Conservation (phyloP, 64 coral and sea anemone species). For the Trachythela sp. region DNA sequence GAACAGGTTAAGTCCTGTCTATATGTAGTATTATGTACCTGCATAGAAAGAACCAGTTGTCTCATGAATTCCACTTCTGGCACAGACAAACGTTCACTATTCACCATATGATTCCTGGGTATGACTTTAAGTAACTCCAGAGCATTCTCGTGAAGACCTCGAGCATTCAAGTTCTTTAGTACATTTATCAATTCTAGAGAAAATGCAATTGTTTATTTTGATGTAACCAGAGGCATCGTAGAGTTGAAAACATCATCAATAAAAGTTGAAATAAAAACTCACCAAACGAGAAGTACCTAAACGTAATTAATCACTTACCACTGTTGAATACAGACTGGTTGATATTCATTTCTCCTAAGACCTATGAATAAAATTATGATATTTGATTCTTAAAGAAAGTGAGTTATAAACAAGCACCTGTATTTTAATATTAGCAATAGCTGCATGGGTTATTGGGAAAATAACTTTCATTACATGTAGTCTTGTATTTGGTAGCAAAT, state of each 20-base stretch:
- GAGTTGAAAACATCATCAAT: no score
- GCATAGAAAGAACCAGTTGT: not conserved
- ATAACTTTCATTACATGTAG: not conserved
- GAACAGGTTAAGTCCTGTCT: not conserved
- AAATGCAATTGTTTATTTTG: not conserved
- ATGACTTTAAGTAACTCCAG: constrained; percentile 10
- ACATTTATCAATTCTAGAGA: not conserved
- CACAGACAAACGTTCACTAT: not conserved
- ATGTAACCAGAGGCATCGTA: no score
- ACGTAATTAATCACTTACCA: not conserved
- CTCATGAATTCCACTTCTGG: not conserved
- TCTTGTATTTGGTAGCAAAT: not conserved
- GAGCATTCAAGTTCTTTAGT: not conserved
- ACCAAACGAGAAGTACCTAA: no score
- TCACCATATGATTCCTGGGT: constrained; percentile 1
- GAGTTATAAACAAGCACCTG: not conserved
- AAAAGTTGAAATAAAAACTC: not conserved
- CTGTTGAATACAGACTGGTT: not conserved
- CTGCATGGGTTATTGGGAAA: not conserved
- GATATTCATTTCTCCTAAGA: not conserved
- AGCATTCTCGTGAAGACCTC: constrained; percentile 10
- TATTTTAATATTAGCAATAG: no score
- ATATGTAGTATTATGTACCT: not conserved
- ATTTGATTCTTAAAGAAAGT: not conserved
- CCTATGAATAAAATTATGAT: not conserved